These are phyloP conservation scores for Enhydra lutris DNA, from an alignment of 2,113 vertebrate genomes.

Conservation along the genomic window DNA sequence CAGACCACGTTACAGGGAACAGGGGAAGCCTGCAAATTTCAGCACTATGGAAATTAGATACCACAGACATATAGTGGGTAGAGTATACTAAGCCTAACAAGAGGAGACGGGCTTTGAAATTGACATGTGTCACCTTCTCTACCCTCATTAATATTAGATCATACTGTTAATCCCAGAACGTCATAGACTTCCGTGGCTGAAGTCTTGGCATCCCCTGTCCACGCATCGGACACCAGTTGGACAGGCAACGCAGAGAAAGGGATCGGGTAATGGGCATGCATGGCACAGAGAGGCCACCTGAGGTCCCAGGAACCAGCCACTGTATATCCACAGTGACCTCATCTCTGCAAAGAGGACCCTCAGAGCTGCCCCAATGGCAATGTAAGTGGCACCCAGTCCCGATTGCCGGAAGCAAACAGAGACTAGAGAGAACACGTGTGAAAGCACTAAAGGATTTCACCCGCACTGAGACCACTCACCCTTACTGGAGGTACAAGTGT, in stretches of 20 bases:
- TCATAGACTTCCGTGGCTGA: background rate
- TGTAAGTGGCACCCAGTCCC: background rate
- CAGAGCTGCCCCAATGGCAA: background rate
- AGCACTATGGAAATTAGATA: background rate
- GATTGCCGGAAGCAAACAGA: background rate
- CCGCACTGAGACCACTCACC: background rate
- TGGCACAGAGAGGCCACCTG: background rate
- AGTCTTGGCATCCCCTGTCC: background rate
- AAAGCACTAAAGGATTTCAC: background rate
- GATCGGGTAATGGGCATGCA: rapidly evolving
- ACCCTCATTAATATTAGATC: background rate
- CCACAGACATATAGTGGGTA: background rate
- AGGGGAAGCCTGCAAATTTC: background rate
- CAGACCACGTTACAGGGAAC: background rate
- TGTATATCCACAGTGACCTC: background rate
- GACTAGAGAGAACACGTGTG: background rate
- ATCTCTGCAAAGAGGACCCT: rapidly evolving
- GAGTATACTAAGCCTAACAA: background rate
- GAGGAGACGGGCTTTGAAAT: background rate
- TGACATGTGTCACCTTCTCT: background rate
- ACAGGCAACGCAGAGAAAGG: background rate
- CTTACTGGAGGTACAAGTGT: background rate
- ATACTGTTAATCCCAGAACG: background rate
- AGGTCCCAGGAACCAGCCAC: no score
- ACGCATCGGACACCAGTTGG: rapidly evolving